Percentiles rank a stretch among this genome's conserved stretches.
Conservation (phyloP, 2,113 vertebrate species). For the Chaetodon auriga region DNA sequence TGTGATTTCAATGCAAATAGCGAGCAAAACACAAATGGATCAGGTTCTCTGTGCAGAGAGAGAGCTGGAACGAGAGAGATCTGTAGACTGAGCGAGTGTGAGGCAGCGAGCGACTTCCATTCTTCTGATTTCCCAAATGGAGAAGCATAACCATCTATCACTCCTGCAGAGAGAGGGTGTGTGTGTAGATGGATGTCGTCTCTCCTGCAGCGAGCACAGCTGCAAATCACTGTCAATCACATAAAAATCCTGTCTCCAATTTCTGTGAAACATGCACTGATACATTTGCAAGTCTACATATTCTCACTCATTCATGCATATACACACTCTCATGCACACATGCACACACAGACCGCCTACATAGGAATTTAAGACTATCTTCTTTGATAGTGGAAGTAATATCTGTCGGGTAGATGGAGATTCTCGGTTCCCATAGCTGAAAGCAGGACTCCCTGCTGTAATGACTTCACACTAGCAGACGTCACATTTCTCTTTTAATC, state of each 20-base stretch:
- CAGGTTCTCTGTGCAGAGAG: conserved; percentile 34
- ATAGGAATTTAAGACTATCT: conserved; percentile 32
- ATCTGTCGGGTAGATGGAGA: conserved; percentile 54
- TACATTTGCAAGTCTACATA: conserved; percentile 40
- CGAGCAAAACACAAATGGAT: conserved; percentile 46
- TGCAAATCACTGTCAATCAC: conserved; percentile 70
- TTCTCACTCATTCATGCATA: conserved; percentile 5
- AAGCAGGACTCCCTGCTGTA: conserved; percentile 46
- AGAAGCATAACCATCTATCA: conserved; percentile 69
- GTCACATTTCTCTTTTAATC: conserved; percentile 36
- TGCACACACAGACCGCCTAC: conserved; percentile 46
- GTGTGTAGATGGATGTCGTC: conserved; percentile 37
- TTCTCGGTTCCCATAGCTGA: conserved; percentile 16
- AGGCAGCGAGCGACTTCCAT: conserved; percentile 56
- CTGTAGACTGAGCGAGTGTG: conserved; percentile 37
- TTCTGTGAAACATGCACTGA: conserved; percentile 39
- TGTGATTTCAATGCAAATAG: conserved; percentile 74
- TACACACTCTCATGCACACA: neutral
- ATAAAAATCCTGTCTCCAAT: conserved; percentile 51
- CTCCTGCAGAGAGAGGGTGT: conserved; percentile 51
- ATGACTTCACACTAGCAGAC: conserved; percentile 39
- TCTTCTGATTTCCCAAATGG: conserved; percentile 76
- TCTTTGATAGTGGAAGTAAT: conserved; percentile 51
- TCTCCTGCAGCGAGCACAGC: conserved; percentile 60
- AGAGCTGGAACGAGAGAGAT: conserved; percentile 29